phyloP scores from a whole-genome alignment of 2,113 vertebrate genomes.

The Sprattus sprattus region DNA sequence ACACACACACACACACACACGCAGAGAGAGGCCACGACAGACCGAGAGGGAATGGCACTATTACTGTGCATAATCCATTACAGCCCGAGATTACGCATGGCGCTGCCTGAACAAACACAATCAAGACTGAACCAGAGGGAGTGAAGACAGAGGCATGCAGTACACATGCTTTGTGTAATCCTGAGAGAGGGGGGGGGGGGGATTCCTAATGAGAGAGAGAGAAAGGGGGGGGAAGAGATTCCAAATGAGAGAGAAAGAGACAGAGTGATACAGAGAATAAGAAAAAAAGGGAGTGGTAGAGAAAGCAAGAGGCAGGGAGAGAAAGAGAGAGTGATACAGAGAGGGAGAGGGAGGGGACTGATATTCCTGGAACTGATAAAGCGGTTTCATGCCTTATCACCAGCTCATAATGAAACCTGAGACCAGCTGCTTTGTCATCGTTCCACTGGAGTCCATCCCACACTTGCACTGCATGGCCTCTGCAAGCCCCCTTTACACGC shows the following conservation, averaged over 20 bases:
- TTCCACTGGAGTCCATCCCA: constrained; percentile 1
- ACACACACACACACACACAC: background rate
- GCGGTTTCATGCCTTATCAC: background rate
- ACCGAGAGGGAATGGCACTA: background rate
- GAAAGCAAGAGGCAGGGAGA: constrained; percentile 10
- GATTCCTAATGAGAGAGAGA: background rate
- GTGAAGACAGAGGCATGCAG: background rate
- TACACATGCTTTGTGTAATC: too few species aligned
- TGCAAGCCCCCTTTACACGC: constrained; percentile 36
- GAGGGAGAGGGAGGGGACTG: background rate
- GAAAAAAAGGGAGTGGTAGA: constrained; percentile 1
- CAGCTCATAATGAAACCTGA: background rate
- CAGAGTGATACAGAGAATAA: background rate
- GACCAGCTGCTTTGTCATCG: background rate
- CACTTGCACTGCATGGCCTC: constrained; percentile 1
- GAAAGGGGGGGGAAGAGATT: background rate
- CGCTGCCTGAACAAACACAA: constrained; percentile 1
- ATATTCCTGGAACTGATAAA: background rate
- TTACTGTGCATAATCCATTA: background rate
- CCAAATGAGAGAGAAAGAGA: background rate
- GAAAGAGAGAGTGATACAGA: background rate
- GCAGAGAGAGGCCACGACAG: background rate
- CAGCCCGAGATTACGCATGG: background rate
- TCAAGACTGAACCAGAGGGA: background rate
- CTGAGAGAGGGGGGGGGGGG: too few species aligned